These are phyloP conservation scores for Idaea straminata DNA, from an alignment of 2,888 invertebrate genomes.

Conservation along the genomic window DNA sequence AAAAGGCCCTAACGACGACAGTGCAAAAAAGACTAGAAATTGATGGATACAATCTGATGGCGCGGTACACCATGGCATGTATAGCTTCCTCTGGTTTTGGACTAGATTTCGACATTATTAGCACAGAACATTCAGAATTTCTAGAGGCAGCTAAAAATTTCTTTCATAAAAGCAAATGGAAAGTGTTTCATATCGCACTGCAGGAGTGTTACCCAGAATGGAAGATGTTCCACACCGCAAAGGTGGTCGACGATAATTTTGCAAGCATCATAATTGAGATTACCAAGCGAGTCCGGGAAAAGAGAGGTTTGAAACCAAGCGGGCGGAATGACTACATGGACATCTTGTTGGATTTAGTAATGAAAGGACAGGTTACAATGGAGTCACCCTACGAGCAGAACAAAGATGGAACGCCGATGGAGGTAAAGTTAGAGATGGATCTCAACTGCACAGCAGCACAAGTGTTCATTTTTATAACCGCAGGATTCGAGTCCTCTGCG, in stretches of 20 bases:
- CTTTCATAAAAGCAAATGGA: constrained; percentile 15
- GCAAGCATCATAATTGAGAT: constrained; percentile 17
- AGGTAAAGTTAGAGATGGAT: constrained; percentile 24
- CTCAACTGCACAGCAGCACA: constrained; percentile 32
- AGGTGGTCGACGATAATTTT: constrained; percentile 18
- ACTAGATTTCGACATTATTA: constrained; percentile 23
- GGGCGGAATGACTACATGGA: constrained; percentile 41
- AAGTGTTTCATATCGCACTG: constrained; percentile 13
- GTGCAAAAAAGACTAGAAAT: constrained; percentile 14
- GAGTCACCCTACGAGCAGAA: constrained; percentile 6
- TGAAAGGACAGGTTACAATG: neutral
- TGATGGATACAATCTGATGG: constrained; percentile 41
- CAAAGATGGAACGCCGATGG: neutral
- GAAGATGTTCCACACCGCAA: constrained; percentile 12
- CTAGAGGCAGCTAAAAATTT: constrained; percentile 15
- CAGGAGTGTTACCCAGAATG: constrained; percentile 16
- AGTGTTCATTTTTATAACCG: constrained; percentile 36
- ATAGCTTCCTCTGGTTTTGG: constrained; percentile 46
- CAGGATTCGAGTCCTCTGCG: constrained; percentile 42
- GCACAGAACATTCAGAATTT: constrained; percentile 13
- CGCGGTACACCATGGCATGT: constrained; percentile 39
- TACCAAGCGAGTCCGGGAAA: constrained; percentile 14
- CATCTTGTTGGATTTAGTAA: constrained; percentile 28
- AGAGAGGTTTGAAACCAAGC: constrained; percentile 31
- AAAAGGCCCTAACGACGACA: constrained; percentile 4